Percentiles rank a stretch among this genome's conserved stretches.
phyloP scores from a whole-genome alignment of 2,797 vertebrate genomes.

The Xyrichtys novacula region DNA sequence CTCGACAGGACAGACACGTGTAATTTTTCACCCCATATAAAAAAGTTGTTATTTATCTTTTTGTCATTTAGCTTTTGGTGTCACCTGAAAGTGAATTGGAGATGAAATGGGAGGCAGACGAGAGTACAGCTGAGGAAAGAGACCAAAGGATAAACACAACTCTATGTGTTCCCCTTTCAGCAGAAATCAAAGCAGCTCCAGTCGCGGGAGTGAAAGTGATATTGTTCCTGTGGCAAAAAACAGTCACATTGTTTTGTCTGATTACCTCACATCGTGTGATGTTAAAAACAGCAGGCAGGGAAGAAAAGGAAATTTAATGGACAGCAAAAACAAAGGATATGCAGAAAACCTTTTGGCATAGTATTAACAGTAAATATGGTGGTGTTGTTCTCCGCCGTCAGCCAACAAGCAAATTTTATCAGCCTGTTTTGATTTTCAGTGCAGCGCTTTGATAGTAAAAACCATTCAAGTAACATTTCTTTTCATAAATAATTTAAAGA shows the following conservation, averaged over 20 bases:
- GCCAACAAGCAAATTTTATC: conserved; percentile 10
- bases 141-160: conserved; percentile 74
- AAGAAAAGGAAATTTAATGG: conserved; percentile 61
- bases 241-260: conserved; percentile 70
- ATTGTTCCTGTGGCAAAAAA: conserved; percentile 75
- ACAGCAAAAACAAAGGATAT: conserved; percentile 43
- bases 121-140: conserved; percentile 53
- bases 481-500: conserved; percentile 39
- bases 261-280: conserved; percentile 68
- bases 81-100: conserved; percentile 62
- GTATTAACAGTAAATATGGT: conserved; percentile 39
- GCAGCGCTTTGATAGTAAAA: neutral
- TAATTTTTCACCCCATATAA: conserved; percentile 12
- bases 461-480: conserved; percentile 18
- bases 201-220: conserved; percentile 68
- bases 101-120: conserved; percentile 59
- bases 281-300: conserved; percentile 59
- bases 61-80: conserved; percentile 42
- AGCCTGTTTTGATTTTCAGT: conserved; percentile 7
- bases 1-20: conserved; percentile 12
- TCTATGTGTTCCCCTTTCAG: conserved; percentile 68
- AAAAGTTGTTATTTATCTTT: conserved; percentile 29
- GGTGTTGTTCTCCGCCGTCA: conserved; percentile 15
- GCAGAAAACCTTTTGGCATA: conserved; percentile 19
- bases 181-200: conserved; percentile 72